These are phyloP conservation scores for Leucoptera coffeella DNA, from an alignment of 2,888 invertebrate species.

Conservation along the genomic window DNA sequence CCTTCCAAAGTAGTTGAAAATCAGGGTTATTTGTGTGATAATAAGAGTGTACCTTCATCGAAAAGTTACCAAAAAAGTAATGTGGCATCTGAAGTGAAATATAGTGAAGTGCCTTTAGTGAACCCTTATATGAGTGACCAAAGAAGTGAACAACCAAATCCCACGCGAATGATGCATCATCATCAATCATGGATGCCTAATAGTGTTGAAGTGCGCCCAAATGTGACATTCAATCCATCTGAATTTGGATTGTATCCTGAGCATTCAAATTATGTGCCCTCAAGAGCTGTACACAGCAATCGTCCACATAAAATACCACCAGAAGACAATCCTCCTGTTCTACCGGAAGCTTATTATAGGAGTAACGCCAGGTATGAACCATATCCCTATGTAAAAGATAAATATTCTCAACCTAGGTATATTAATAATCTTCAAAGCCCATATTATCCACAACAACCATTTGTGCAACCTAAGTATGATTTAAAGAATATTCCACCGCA, in stretches of 20 bases:
- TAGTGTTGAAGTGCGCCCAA: constrained; percentile 19
- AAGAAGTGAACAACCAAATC: constrained; percentile 25
- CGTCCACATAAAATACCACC: constrained; percentile 16
- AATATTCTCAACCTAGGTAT: constrained; percentile 35
- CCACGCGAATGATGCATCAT: constrained; percentile 17
- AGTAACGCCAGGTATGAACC: constrained; percentile 36
- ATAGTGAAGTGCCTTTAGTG: constrained; percentile 46
- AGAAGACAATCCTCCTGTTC: constrained; percentile 23
- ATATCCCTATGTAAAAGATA: constrained; percentile 32
- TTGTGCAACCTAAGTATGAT: constrained; percentile 30
- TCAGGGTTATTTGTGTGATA: constrained; percentile 15
- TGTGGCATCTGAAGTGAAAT: constrained; percentile 27
- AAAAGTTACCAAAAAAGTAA: constrained; percentile 24
- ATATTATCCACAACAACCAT: constrained; percentile 19
- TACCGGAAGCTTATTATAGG: constrained; percentile 25
- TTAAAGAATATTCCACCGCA: constrained; percentile 12
- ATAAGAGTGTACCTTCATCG: constrained; percentile 13
- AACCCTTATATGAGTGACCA: constrained; percentile 27
- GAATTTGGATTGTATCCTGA: constrained; percentile 35
- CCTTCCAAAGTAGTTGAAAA: constrained; percentile 26
- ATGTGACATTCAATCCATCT: constrained; percentile 23
- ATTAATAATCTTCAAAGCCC: constrained; percentile 28
- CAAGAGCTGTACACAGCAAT: constrained; percentile 19
- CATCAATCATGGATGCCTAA: constrained; percentile 21
- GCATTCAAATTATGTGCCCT: constrained; percentile 24